A percentile compares a stretch with the other conserved stretches of the same genome.
phyloP scores from a whole-genome alignment of 2,888 invertebrate genomes.

The Oxystoma pomonae region DNA sequence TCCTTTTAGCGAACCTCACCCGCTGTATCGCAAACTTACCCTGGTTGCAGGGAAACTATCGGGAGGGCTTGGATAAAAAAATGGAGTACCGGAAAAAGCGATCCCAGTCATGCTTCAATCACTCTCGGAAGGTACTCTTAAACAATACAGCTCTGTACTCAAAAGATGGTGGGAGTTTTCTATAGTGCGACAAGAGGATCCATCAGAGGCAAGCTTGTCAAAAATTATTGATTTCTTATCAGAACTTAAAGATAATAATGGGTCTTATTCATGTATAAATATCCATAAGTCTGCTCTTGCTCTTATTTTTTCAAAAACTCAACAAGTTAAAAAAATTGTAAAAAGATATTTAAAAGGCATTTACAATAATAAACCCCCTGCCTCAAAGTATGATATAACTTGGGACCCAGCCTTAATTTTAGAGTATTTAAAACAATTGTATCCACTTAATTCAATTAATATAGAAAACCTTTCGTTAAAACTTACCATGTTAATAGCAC shows the following conservation, averaged over 20 bases:
- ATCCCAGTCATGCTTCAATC: conserved; percentile 12
- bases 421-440: conserved; percentile 21
- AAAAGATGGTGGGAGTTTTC: conserved; percentile 14
- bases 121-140: conserved; percentile 9
- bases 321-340: conserved; percentile 18
- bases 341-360: conserved; percentile 29
- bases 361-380: conserved; percentile 25
- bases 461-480: conserved; percentile 14
- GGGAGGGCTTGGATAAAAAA: conserved; percentile 5
- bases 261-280: conserved; percentile 7
- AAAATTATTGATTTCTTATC: conserved; percentile 4
- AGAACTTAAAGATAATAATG: conserved; percentile 1
- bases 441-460: conserved; percentile 8
- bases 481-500: conserved; percentile 15
- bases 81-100: conserved; percentile 9
- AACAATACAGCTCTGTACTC: conserved; percentile 12
- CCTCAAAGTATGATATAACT: conserved; percentile 27
- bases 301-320: conserved; percentile 1
- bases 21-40: conserved; percentile 8
- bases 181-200: not conserved
- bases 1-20: conserved; percentile 10
- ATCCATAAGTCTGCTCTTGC: conserved; percentile 8
- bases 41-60: conserved; percentile 13
- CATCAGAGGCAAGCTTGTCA: not conserved
- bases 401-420: conserved; percentile 31